A percentile compares a stretch with the other conserved stretches of the same genome.
phyloP scores from a whole-genome alignment of 2,888 invertebrate genomes.

The Ormia ochracea region DNA sequence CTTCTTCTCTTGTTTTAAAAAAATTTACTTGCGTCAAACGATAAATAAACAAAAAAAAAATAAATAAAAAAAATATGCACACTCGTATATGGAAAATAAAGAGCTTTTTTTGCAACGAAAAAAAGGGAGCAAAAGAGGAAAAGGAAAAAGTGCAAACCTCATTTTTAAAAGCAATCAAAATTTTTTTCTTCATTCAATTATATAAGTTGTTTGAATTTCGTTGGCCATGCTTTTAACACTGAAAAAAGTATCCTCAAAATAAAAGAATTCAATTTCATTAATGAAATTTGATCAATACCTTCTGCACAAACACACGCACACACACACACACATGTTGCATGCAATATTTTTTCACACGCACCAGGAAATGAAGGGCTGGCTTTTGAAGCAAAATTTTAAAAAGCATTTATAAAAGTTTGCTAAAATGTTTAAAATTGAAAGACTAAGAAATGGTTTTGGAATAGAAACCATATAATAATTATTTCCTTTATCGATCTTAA shows the following conservation, averaged over 20 bases:
- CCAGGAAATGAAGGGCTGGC: not conserved
- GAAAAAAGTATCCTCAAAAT: not conserved
- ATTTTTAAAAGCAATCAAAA: slow-evolving; percentile 2
- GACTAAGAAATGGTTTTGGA: not conserved
- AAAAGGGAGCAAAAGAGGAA: too few species aligned
- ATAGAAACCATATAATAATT: slow-evolving; percentile 7
- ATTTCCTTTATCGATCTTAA: not conserved
- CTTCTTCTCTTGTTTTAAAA: slow-evolving; percentile 5
- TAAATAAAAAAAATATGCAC: too few species aligned
- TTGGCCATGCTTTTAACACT: slow-evolving; percentile 6
- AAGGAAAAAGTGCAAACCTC: not conserved
- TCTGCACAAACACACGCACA: too few species aligned
- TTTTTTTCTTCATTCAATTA: slow-evolving; percentile 33
- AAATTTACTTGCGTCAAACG: slow-evolving; percentile 1
- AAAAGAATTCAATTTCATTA: slow-evolving; percentile 40
- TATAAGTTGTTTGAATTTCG: slow-evolving; percentile 19
- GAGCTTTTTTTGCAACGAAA: not conserved
- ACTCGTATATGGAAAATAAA: not conserved
- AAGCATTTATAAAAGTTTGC: not conserved
- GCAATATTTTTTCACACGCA: not conserved
- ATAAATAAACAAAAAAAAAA: not conserved
- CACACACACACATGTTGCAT: not conserved
- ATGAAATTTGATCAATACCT: slow-evolving; percentile 57
- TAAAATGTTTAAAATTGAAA: not conserved
- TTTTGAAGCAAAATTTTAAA: not conserved